These are phyloP conservation scores for Dasypus novemcinctus DNA, from an alignment of 2,113 vertebrate genomes.

Conservation along the genomic window DNA sequence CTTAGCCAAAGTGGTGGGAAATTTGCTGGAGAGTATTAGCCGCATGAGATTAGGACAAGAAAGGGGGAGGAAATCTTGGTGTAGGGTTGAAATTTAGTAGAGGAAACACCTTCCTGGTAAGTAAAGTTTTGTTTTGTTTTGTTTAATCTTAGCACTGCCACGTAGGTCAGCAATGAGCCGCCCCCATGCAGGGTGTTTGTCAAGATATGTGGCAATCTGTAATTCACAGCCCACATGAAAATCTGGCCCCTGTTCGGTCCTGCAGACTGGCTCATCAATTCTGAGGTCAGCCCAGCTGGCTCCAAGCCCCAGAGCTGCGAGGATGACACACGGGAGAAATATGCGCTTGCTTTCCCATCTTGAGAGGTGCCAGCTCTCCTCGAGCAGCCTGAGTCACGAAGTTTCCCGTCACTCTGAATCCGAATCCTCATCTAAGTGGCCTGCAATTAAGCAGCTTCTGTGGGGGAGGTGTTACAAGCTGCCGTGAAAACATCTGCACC, in stretches of 20 bases:
- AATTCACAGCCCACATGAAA: conserved; percentile 51
- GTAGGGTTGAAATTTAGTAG: not conserved
- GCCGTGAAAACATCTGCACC: conserved; percentile 67
- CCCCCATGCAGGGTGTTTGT: not conserved
- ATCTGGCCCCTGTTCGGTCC: conserved; percentile 62
- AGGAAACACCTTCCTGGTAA: not conserved
- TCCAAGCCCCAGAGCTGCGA: conserved; percentile 40
- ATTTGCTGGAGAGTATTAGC: not conserved
- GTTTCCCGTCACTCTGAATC: not conserved
- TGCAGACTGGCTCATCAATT: conserved; percentile 53
- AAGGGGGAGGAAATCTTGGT: not conserved
- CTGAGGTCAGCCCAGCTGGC: conserved; percentile 69
- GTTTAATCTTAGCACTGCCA: not conserved
- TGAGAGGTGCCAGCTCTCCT: conserved; percentile 35
- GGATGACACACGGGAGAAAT: conserved; percentile 60
- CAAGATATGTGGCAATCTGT: conserved; percentile 56
- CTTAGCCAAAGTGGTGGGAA: not conserved
- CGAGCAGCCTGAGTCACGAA: not conserved
- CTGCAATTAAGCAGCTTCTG: conserved; percentile 44
- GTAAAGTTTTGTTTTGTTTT: not conserved
- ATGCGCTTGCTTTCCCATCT: conserved; percentile 39
- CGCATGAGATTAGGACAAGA: not conserved
- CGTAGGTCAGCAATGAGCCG: not conserved
- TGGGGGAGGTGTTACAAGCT: conserved; percentile 13
- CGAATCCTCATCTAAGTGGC: not conserved